Percentiles rank a stretch among this genome's conserved stretches.
phyloP scores from a whole-genome alignment of 2,888 invertebrate genomes.

The Melieria picta region DNA sequence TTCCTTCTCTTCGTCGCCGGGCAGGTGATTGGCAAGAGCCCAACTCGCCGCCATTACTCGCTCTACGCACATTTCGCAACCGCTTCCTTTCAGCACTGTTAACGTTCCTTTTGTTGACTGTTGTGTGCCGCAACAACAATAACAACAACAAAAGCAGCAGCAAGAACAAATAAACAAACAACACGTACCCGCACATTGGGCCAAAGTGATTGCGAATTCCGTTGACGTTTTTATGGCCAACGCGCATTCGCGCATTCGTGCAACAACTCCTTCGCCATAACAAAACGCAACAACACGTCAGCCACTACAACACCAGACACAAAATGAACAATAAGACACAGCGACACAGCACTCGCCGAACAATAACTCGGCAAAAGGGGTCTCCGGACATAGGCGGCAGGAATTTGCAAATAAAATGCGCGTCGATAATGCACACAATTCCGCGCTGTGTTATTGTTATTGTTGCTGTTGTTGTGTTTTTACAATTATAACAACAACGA shows the following conservation, averaged over 20 bases:
- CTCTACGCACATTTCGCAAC: background rate
- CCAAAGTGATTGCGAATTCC: conserved; percentile 11
- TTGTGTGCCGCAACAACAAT: conserved; percentile 26
- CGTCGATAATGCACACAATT: background rate
- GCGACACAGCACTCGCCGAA: conserved; percentile 10
- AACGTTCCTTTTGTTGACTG: conserved; percentile 28
- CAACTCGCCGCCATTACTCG: conserved; percentile 5
- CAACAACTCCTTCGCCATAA: conserved; percentile 19
- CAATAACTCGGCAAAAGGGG: conserved; percentile 16
- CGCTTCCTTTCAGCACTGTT: conserved; percentile 18
- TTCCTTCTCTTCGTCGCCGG: background rate
- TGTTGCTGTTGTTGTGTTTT: background rate
- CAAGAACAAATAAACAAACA: background rate
- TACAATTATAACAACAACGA: background rate
- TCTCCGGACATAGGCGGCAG: background rate
- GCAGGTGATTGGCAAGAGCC: background rate
- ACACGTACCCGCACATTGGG: conserved; percentile 4
- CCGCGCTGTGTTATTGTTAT: background rate
- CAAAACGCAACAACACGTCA: background rate
- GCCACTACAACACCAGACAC: background rate
- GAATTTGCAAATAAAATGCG: background rate
- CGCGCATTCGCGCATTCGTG: background rate
- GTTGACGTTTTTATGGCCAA: conserved; percentile 6
- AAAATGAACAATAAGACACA: conserved; percentile 11
- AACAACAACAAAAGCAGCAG: background rate